Conservation (phyloP, 2,113 vertebrate genomes). For the Ptychochromis oligacanthus region DNA sequence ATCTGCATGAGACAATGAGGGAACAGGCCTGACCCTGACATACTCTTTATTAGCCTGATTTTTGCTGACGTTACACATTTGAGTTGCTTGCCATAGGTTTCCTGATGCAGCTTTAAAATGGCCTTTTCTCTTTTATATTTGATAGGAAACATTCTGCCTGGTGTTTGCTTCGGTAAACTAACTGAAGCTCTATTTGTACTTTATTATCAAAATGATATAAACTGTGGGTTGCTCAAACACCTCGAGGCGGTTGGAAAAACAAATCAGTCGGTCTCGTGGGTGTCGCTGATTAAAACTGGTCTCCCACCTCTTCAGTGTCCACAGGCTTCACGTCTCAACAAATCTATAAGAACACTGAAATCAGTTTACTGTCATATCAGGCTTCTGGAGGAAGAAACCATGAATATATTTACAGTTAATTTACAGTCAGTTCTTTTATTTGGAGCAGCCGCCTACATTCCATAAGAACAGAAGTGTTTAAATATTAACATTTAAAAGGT, state of each 20-base stretch:
- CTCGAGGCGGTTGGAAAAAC: background rate
- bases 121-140: background rate
- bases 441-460: no score
- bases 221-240: background rate
- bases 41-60: no score
- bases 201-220: background rate
- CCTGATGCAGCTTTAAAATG: background rate
- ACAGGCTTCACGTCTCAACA: background rate
- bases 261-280: background rate
- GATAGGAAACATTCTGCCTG: background rate
- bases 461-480: no score
- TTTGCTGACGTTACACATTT: background rate
- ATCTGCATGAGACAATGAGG: no score
- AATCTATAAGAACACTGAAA: background rate
- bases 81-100: background rate
- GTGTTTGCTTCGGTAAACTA: background rate
- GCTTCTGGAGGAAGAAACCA: background rate
- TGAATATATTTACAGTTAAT: background rate
- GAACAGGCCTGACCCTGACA: no score
- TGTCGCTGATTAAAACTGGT: background rate
- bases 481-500: no score
- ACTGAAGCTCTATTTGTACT: background rate
- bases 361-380: background rate
- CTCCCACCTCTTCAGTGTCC: background rate
- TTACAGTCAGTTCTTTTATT: background rate